These are phyloP conservation scores for Musca vetustissima DNA, from an alignment of 1,140 invertebrate species.

Conservation along the genomic window DNA sequence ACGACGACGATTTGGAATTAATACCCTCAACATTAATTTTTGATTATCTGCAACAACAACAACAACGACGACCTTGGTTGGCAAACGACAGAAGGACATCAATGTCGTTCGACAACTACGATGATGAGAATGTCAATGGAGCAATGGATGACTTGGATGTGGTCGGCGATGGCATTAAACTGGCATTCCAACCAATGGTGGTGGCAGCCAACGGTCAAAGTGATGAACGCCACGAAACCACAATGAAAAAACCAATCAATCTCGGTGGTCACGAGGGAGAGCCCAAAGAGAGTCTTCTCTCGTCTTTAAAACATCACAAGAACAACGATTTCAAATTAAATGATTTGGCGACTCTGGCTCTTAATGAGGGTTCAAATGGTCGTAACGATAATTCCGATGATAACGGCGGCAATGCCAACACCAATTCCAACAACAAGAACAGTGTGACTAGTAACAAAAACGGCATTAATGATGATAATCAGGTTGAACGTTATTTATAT, in stretches of 20 bases:
- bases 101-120: constrained; percentile 6
- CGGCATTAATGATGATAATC: constrained; percentile 5
- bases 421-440: too few species aligned
- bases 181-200: neutral
- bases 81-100: neutral
- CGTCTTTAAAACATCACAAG: too few species aligned
- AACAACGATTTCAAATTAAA: too few species aligned
- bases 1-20: neutral
- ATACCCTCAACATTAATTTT: constrained; percentile 25
- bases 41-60: constrained; percentile 18
- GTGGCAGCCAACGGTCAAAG: neutral
- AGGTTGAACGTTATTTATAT: constrained; percentile 25
- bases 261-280: too few species aligned
- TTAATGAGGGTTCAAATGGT: too few species aligned
- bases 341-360: too few species aligned
- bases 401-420: too few species aligned
- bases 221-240: neutral
- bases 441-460: constrained; percentile 1
- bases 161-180: neutral
- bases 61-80: constrained; percentile 2
- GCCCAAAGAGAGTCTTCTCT: too few species aligned
- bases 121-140: constrained; percentile 9
- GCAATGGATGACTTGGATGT: constrained; percentile 1
- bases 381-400: too few species aligned
- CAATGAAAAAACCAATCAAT: constrained; percentile 13